Evolutionary conservation across 2,888 invertebrate species (phyloP).

Genomic region (Neria commutata): DNA sequence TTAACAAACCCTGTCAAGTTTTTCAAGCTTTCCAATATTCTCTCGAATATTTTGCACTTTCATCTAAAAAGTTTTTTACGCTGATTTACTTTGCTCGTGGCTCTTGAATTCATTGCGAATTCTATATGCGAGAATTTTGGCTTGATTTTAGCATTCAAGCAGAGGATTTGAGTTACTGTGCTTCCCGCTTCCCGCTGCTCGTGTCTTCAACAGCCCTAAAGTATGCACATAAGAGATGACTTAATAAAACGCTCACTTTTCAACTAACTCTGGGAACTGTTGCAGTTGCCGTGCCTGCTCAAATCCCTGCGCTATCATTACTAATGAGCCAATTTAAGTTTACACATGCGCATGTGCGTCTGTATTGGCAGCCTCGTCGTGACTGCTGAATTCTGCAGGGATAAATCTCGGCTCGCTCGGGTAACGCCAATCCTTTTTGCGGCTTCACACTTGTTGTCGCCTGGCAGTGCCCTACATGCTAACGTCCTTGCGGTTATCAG

Average conservation of each 20-base stretch:
- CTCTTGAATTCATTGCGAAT: background rate
- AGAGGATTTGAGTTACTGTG: background rate
- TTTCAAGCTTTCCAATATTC: too few relatives aligned
- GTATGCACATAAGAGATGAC: background rate
- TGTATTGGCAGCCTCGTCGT: background rate
- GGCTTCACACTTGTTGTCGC: conserved; percentile 9
- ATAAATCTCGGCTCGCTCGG: too few relatives aligned
- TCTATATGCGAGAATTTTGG: background rate
- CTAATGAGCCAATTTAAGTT: conserved; percentile 24
- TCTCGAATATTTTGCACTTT: too few relatives aligned
- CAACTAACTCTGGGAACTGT: background rate
- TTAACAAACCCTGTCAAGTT: too few relatives aligned
- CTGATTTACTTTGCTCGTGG: background rate
- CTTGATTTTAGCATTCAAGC: background rate
- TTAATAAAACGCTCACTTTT: background rate
- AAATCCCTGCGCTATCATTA: conserved; percentile 9
- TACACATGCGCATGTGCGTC: background rate
- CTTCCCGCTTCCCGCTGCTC: background rate
- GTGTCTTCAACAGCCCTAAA: too few relatives aligned
- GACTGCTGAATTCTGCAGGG: conserved; percentile 5
- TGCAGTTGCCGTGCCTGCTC: background rate
- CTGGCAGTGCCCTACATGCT: background rate
- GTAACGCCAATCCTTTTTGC: background rate
- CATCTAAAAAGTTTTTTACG: background rate
- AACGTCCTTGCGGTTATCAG: too few relatives aligned